Evolutionary conservation across 2,888 invertebrate species (phyloP).

Genomic region (Hyppa rectilinea): DNA sequence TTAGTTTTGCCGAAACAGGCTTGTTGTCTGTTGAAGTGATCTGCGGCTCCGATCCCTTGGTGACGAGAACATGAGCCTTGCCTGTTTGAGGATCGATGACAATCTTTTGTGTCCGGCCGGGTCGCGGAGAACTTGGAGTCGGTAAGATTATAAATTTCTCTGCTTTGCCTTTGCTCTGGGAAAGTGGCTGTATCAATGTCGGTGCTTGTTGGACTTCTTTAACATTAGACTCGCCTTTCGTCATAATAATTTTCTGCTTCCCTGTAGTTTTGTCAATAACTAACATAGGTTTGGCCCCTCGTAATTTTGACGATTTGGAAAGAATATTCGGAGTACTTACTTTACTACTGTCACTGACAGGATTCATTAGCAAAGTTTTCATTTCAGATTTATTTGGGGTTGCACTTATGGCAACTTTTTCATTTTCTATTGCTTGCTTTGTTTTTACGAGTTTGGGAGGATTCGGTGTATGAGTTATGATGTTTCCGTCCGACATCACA

Average conservation of each 20-base stretch:
- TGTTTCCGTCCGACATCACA: conserved; percentile 88
- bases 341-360: conserved; percentile 80
- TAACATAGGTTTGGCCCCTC: conserved; percentile 86
- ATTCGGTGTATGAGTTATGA: conserved; percentile 78
- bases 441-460: conserved; percentile 81
- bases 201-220: conserved; percentile 81
- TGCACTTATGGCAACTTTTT: conserved; percentile 77
- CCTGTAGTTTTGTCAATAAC: conserved; percentile 87
- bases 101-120: conserved; percentile 85
- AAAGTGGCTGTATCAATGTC: conserved; percentile 76
- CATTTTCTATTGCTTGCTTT: conserved; percentile 78
- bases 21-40: conserved; percentile 76
- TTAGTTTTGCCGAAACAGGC: conserved; percentile 84
- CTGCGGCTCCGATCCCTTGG: conserved; percentile 78
- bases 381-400: conserved; percentile 79
- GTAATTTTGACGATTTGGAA: conserved; percentile 86
- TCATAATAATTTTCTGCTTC: conserved; percentile 88
- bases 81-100: conserved; percentile 88
- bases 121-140: conserved; percentile 79
- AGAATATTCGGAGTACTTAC: conserved; percentile 87
- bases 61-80: conserved; percentile 85
- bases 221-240: conserved; percentile 80
- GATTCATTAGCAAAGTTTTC: conserved; percentile 84
- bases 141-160: conserved; percentile 88
- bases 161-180: conserved; percentile 76